These are phyloP conservation scores for Agrotis clavis DNA, from an alignment of 2,888 invertebrate genomes.

Conservation along the genomic window DNA sequence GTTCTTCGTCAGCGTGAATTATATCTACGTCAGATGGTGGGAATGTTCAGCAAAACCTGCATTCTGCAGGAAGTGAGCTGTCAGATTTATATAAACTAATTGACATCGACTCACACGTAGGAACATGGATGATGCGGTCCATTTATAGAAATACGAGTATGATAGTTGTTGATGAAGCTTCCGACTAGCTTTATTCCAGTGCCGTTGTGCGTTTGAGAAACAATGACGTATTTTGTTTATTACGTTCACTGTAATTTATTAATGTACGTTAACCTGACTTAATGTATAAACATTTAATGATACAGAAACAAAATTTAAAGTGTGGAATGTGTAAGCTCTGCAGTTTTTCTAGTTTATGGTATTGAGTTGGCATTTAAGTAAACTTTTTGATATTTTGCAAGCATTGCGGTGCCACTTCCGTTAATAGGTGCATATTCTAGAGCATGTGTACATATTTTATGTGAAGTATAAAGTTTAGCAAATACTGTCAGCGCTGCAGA, in stretches of 20 bases:
- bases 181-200: conserved; percentile 25
- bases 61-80: conserved; percentile 72
- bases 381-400: conserved; percentile 46
- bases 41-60: conserved; percentile 73
- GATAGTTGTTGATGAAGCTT: conserved; percentile 55
- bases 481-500: conserved; percentile 37
- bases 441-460: conserved; percentile 26
- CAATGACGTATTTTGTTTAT: conserved; percentile 46
- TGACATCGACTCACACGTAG: conserved; percentile 65
- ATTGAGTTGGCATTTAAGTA: conserved; percentile 26
- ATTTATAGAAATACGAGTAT: conserved; percentile 64
- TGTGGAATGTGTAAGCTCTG: background rate
- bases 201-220: conserved; percentile 28
- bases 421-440: conserved; percentile 24
- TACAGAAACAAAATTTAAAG: conserved; percentile 2
- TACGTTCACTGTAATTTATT: conserved; percentile 30
- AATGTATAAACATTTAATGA: conserved; percentile 7
- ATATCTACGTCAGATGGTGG: conserved; percentile 71
- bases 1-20: conserved; percentile 68
- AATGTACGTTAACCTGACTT: conserved; percentile 20
- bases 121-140: conserved; percentile 53
- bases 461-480: conserved; percentile 30
- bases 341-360: conserved; percentile 16
- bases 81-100: conserved; percentile 74
- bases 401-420: conserved; percentile 13